Conservation (phyloP, 2,797 vertebrate genomes). For the Peromyscus eremicus region DNA sequence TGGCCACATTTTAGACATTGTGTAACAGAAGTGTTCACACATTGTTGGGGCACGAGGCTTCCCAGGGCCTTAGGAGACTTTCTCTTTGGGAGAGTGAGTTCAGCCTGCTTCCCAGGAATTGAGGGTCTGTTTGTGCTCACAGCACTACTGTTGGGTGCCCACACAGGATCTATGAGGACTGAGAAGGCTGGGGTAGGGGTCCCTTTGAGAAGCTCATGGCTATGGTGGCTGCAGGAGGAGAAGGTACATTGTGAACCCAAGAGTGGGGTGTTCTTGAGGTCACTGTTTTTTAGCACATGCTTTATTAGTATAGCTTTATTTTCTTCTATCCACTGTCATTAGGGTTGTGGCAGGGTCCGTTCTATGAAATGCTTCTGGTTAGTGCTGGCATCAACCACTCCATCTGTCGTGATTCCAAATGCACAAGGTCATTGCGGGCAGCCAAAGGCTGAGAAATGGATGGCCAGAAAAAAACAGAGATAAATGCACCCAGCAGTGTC, state of each 20-base stretch:
- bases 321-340: conserved; percentile 18
- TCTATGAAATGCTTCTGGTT: conserved; percentile 52
- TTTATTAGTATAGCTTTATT: conserved; percentile 32
- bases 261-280: background rate
- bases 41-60: background rate
- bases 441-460: background rate
- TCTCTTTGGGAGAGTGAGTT: background rate
- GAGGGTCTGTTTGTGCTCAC: background rate
- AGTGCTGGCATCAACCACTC: background rate
- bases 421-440: background rate
- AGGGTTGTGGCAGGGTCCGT: background rate
- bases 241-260: background rate
- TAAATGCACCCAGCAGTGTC: background rate
- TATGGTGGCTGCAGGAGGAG: background rate
- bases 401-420: conserved; percentile 28
- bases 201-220: background rate
- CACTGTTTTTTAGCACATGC: conserved; percentile 28
- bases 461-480: conserved; percentile 47
- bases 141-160: background rate
- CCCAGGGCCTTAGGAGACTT: background rate
- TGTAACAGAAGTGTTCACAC: background rate
- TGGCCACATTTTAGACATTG: background rate
- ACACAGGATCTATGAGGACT: background rate
- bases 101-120: background rate
- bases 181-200: background rate